Evolutionary conservation across 2,113 vertebrate genomes (phyloP).

Genomic region (Tetraodon nigroviridis): DNA sequence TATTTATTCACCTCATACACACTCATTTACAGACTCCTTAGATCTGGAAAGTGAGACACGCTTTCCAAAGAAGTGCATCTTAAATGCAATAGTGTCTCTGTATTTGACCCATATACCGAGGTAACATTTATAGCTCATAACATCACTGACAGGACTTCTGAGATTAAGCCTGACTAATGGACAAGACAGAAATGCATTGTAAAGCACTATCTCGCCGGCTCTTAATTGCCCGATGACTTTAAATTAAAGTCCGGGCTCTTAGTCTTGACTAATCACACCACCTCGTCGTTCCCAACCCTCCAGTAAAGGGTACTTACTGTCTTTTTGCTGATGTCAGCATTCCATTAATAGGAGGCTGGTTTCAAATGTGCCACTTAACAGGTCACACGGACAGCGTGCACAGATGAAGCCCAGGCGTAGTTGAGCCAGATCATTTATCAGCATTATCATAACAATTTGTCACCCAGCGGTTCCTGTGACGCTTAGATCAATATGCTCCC

Average conservation of each 20-base stretch:
- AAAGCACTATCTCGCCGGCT: slow-evolving; percentile 52
- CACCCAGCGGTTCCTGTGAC: slow-evolving; percentile 30
- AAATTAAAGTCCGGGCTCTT: slow-evolving; percentile 72
- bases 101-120: slow-evolving; percentile 43
- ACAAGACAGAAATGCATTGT: slow-evolving; percentile 67
- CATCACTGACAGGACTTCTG: slow-evolving; percentile 55
- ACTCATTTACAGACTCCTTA: slow-evolving; percentile 10
- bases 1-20: slow-evolving; percentile 3
- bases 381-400: slow-evolving; percentile 34
- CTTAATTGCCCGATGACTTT: slow-evolving; percentile 72
- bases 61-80: slow-evolving; percentile 5
- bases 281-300: slow-evolving; percentile 34
- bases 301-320: slow-evolving; percentile 41
- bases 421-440: slow-evolving; percentile 41
- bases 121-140: slow-evolving; percentile 56
- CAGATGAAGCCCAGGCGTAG: slow-evolving; percentile 20
- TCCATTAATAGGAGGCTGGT: slow-evolving; percentile 50
- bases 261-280: slow-evolving; percentile 62
- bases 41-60: neutral
- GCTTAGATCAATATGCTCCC: slow-evolving; percentile 49
- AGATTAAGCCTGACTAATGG: slow-evolving; percentile 66
- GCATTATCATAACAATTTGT: slow-evolving; percentile 37
- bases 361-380: slow-evolving; percentile 53
- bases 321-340: slow-evolving; percentile 63
- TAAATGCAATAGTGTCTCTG: slow-evolving; percentile 1